A percentile compares a stretch with the other conserved stretches of the same genome.
Evolutionary conservation across 2,888 invertebrate species (phyloP).

Genomic region (Nasonia oneida): DNA sequence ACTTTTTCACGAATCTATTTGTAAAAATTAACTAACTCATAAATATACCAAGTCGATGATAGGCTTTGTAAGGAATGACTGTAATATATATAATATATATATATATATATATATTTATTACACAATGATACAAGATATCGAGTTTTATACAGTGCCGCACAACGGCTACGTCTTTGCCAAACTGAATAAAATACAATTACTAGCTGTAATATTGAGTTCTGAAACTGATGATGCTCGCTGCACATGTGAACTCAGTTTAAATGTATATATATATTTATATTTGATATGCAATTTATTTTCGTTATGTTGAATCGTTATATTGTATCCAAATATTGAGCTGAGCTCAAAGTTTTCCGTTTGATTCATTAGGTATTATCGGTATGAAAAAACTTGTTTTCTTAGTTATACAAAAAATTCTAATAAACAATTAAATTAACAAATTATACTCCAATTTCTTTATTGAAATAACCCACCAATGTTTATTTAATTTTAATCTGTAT

Average conservation of each 20-base stretch:
- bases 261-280: conserved; percentile 57
- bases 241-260: conserved; percentile 40
- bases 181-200: conserved; percentile 50
- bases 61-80: conserved; percentile 48
- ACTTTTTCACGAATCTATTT: conserved; percentile 54
- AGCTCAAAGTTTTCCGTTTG: conserved; percentile 54
- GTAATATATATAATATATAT: conserved; percentile 46
- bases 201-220: conserved; percentile 43
- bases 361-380: conserved; percentile 44
- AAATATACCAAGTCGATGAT: conserved; percentile 7
- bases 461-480: not conserved
- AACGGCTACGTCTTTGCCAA: conserved; percentile 61
- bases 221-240: conserved; percentile 31
- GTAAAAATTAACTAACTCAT: conserved; percentile 50
- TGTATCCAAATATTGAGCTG: conserved; percentile 50
- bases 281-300: conserved; percentile 58
- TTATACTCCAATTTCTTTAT: conserved; percentile 13
- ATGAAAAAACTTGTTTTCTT: conserved; percentile 46
- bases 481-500: not conserved
- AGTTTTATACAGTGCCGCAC: conserved; percentile 60
- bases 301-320: conserved; percentile 44
- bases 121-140: conserved; percentile 39
- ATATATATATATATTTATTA: conserved; percentile 31
- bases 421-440: conserved; percentile 45
- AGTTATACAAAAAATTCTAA: conserved; percentile 45